Base-by-base conservation (phyloP, 1,140 invertebrate species). In the Helicorthomorpha holstii region DNA sequence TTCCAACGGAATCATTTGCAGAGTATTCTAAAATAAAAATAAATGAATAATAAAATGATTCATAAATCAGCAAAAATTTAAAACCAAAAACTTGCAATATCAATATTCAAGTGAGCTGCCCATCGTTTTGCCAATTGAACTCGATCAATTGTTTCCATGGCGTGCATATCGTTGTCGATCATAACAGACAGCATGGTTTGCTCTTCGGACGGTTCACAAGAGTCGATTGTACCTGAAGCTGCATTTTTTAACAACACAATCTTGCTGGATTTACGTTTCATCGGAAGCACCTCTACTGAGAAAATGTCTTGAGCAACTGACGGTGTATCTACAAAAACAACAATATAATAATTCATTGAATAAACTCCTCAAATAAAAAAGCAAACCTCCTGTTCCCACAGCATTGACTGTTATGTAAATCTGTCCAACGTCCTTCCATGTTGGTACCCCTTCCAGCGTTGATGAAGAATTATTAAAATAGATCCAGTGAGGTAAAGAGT, bases 391-490 rank as follows among this genome's bases (percentile, higher is more conserved):
- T n/a, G n/a, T 27, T 34, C 65, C 69, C 49, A 65, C 51, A 14
- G 73, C 70, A 55, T 66, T 69, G 16, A 77, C 64, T 22, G 58
- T 69, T 26, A 77, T 59, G 41, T 68, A 71, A 60, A 76, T 66
- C 34, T 72, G 68, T 10, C 76, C 76, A 1, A 72, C 54, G 57
- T 80, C 75, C 42, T 68, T 63, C 24, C 67, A 68, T 7, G 65
- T 61, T 3, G 79, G 77, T 24, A 80, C 70, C 12, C 79, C 78
- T 57, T 71, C 61, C 21, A 80, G 60, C 0, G 66, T 61, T 27
- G 69, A 63, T 7, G 59, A 63, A 23, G 56, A 53, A 1, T 53
- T 34, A 46, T 70, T 61, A 56, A 69, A 72, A 19, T 60, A 53
- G 23, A 73, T 52, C 70, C 70, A 73, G 3, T 48, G 45, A 41